phyloP scores from a whole-genome alignment of 2,888 invertebrate genomes.

The Lasioglossum morio region DNA sequence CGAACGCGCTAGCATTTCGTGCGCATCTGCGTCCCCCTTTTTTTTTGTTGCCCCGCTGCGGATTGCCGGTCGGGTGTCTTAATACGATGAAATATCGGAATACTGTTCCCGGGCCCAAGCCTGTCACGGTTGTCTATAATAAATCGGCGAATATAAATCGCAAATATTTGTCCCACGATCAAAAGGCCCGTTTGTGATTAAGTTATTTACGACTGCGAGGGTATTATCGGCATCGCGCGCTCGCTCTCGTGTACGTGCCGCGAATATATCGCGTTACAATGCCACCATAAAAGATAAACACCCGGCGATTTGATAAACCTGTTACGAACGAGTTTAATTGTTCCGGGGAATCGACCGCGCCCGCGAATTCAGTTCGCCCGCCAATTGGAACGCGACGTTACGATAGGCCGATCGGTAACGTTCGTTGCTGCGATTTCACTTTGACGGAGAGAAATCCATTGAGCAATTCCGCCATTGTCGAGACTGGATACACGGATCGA shows the following conservation, averaged over 20 bases:
- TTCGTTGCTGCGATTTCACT: background rate
- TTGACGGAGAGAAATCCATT: background rate
- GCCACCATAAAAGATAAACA: constrained; percentile 38
- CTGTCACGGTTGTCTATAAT: constrained; percentile 34
- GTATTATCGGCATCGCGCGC: constrained; percentile 34
- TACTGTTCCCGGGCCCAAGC: background rate
- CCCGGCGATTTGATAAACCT: constrained; percentile 37
- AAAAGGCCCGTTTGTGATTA: constrained; percentile 42
- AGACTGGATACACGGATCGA: background rate
- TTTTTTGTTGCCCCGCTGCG: background rate
- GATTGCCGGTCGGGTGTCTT: background rate
- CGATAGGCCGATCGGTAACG: background rate
- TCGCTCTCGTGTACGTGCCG: background rate
- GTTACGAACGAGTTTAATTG: constrained; percentile 45
- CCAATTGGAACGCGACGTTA: background rate
- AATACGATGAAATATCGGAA: constrained; percentile 1
- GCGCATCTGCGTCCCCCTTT: background rate
- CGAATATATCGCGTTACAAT: constrained; percentile 10
- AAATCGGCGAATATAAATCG: constrained; percentile 57
- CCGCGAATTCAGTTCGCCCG: background rate
- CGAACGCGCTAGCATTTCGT: background rate
- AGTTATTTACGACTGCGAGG: constrained; percentile 50
- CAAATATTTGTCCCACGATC: constrained; percentile 37
- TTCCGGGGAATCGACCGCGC: background rate
- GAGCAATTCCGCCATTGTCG: background rate